Percentiles rank a stretch among this genome's conserved stretches.
phyloP scores from a whole-genome alignment of 2,797 vertebrate genomes.

The Enteromius mattozi region DNA sequence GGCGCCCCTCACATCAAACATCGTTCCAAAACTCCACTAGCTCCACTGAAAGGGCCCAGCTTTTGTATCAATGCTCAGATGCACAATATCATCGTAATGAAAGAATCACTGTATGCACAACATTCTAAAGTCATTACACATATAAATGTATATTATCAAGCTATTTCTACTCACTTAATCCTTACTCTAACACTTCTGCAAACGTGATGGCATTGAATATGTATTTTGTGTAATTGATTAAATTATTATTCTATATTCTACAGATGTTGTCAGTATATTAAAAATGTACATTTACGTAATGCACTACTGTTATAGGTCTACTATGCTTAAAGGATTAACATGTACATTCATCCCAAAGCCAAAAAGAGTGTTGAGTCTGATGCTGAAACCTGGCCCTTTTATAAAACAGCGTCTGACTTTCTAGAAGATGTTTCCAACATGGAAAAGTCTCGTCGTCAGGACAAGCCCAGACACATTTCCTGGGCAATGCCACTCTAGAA shows the following conservation, averaged over 20 bases:
- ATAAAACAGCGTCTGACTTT: constrained; percentile 61
- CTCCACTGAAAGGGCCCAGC: neutral
- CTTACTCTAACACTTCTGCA: neutral
- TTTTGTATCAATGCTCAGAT: neutral
- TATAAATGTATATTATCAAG: neutral
- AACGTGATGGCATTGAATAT: neutral
- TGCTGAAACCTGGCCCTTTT: constrained; percentile 23
- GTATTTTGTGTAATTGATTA: neutral
- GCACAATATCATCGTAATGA: neutral
- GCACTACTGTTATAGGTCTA: neutral
- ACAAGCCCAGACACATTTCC: constrained; percentile 74
- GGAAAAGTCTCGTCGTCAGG: constrained; percentile 63
- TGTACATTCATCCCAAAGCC: neutral
- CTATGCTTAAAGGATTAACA: neutral
- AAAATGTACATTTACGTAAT: neutral
- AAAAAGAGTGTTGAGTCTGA: constrained; percentile 5
- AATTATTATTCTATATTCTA: neutral
- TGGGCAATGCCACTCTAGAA: constrained; percentile 72
- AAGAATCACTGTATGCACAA: neutral
- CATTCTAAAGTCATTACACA: neutral
- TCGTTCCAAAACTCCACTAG: neutral
- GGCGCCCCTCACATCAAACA: neutral
- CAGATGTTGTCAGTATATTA: neutral
- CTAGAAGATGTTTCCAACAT: constrained; percentile 68
- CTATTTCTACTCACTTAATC: neutral